Conservation (phyloP, 2,797 vertebrate species). For the Hirundo rustica region DNA sequence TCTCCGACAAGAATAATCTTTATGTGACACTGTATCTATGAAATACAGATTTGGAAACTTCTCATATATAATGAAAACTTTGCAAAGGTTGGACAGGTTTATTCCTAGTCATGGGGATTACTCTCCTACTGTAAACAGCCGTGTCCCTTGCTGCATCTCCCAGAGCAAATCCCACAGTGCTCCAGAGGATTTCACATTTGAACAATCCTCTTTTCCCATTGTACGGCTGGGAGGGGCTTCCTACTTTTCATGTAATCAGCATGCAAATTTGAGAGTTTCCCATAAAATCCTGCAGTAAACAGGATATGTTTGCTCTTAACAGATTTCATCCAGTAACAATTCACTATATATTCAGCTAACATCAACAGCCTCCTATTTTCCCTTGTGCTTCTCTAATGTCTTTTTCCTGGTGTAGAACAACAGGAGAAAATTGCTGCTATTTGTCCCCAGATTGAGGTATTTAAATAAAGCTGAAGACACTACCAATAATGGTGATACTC, state of each 20-base stretch:
- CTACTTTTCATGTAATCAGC: conserved; percentile 22
- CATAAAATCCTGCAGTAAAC: conserved; percentile 41
- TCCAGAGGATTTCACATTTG: not conserved
- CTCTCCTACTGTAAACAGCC: not conserved
- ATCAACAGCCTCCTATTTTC: not conserved
- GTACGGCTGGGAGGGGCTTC: not conserved
- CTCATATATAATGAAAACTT: not conserved
- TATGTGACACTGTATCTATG: not conserved
- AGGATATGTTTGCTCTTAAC: conserved; percentile 17
- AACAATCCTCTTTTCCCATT: not conserved
- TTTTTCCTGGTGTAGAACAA: not conserved
- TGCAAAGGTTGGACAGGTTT: not conserved
- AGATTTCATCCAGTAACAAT: conserved; percentile 30
- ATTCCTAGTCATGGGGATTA: not conserved
- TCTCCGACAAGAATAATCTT: not conserved
- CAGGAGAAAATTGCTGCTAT: not conserved
- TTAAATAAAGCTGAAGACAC: conserved; percentile 1
- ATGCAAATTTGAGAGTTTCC: conserved; percentile 33
- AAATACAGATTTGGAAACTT: not conserved
- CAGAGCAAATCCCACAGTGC: not conserved
- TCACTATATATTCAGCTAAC: conserved; percentile 10
- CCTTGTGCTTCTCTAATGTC: not conserved
- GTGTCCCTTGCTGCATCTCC: not conserved
- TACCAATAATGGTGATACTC: not conserved
- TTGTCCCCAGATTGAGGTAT: not conserved